These are phyloP conservation scores for Seira musarum DNA, from an alignment of 2,888 invertebrate species.

Conservation along the genomic window DNA sequence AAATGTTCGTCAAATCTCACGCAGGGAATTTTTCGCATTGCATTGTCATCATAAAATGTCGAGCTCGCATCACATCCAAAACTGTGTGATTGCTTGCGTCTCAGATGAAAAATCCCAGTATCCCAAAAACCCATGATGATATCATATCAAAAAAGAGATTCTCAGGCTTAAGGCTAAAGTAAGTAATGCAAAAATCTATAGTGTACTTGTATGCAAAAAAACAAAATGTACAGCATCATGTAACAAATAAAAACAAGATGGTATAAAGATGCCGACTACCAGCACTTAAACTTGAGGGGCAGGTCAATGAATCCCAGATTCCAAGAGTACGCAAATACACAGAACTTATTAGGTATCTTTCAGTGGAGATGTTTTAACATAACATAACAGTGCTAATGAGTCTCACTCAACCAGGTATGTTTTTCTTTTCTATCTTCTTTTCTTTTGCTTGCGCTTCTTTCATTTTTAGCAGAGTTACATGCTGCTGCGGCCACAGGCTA, in stretches of 20 bases:
- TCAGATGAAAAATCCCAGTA: too few species aligned
- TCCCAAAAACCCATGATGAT: too few species aligned
- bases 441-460: too few species aligned
- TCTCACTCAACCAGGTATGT: constrained; percentile 6
- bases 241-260: constrained; percentile 25
- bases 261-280: constrained; percentile 43
- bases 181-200: too few species aligned
- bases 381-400: constrained; percentile 50
- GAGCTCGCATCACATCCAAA: too few species aligned
- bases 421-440: background rate
- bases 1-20: too few species aligned
- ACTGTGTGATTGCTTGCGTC: too few species aligned
- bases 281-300: constrained; percentile 46
- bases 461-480: background rate
- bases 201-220: background rate
- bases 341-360: constrained; percentile 16
- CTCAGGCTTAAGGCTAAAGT: too few species aligned
- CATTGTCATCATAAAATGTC: too few species aligned
- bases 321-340: constrained; percentile 25
- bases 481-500: background rate
- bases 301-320: constrained; percentile 56
- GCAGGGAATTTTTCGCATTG: too few species aligned
- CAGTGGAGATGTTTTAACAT: too few species aligned
- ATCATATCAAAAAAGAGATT: too few species aligned
- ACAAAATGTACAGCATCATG: constrained; percentile 19